These are phyloP conservation scores for Physeter macrocephalus DNA, from an alignment of 2,113 vertebrate species.

Conservation along the genomic window DNA sequence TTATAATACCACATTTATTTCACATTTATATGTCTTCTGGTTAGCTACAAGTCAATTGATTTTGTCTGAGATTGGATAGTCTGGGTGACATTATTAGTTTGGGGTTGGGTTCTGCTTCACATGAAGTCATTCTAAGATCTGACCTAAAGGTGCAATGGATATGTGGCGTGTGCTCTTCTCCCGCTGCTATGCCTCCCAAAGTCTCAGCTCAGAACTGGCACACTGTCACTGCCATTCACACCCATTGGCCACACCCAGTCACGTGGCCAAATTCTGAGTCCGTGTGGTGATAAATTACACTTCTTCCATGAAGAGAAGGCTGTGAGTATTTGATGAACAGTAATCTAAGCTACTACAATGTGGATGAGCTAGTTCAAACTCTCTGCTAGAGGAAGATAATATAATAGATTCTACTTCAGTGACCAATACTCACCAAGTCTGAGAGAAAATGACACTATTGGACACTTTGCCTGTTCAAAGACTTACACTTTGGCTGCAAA, in stretches of 20 bases:
- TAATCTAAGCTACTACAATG: neutral
- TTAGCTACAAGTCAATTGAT: neutral
- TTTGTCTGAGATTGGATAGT: neutral
- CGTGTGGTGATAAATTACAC: neutral
- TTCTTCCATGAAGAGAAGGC: neutral
- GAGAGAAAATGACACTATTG: neutral
- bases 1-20: neutral
- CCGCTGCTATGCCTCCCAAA: neutral
- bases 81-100: neutral
- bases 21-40: neutral
- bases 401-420: neutral
- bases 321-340: neutral
- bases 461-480: neutral
- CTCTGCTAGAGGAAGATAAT: neutral
- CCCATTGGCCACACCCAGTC: neutral
- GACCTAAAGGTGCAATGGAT: neutral
- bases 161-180: neutral
- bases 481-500: neutral
- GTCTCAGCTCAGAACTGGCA: neutral
- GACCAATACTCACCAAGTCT: neutral
- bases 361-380: neutral
- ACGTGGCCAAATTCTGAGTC: neutral
- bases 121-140: neutral
- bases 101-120: neutral
- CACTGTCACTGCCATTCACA: neutral